Evolutionary conservation across 2,888 invertebrate species (phyloP), one percentile per base, ranked within the genome.

Genomic region (Athalia rosae): DNA sequence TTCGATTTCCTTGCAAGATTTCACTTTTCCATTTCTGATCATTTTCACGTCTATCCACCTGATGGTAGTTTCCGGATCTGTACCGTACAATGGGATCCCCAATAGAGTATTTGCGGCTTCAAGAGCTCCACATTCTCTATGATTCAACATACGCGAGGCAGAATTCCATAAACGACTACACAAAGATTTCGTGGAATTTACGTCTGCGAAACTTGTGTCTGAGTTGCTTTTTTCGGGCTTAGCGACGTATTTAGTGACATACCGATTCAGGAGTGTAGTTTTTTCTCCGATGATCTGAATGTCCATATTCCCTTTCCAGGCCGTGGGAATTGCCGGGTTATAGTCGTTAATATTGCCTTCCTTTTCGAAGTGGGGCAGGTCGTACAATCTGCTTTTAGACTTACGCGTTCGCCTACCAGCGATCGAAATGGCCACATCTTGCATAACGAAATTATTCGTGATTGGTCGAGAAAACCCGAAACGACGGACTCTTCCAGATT

Each of bases 21-120:
- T 84, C 43, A 85, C 78, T 78, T 83, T 77, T 41, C 83, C 79
- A 67, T 81, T 85, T 76, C 85, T 79, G 43, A 66, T 77, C 7
- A 80, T 76, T 59, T 79, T 84, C 71, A 84, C 78, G 76, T 85
- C 84, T 45, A 87, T 71, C 86, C 87, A 88, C 79, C 83, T 76
- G 69, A 87, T 85, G 59, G 84, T 86, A 48, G 86, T 87, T 3
- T 79, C 13, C 3, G 83, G 77, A 80, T 87, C 86, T 13, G 86
- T 86, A 59, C 85, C 86, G n/a, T 69, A 41, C 47, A 86, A 81
- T 5, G 86, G 80, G 56, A 84, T 82, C 7, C 83, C 80, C 11
- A 85, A 76, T 43, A 85, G 63, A 61, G 84, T 85, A 78, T 84
- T 84, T 66, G 80, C 80, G 56, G 85, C 85, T 80, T 87, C 85